Base-by-base conservation (phyloP, 2,113 vertebrate genomes). In the Cynopterus brachyotis region DNA sequence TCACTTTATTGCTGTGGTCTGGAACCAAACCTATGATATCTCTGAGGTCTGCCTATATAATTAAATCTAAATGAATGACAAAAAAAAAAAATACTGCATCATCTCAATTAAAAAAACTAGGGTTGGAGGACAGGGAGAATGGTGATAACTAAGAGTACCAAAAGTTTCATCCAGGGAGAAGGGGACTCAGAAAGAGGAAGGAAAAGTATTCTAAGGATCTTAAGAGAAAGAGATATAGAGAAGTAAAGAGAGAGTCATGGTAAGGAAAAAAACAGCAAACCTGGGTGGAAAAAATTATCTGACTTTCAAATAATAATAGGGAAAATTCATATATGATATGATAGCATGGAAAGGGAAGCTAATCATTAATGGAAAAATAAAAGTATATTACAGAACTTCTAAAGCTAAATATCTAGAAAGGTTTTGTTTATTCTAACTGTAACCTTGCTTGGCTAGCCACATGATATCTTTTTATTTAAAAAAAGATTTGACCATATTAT, bases 281-380 rank as follows among this genome's bases (percentile, higher is more conserved):
- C 1, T 28, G 9, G 53, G 20, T 79, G 19, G 24, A 95, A 92
- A 22, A 95, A 93, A 90, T 32, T 76, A 40, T 70, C 26, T 90
- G 11, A 93, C 35, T 88, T 94, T 80, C 64, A 75, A 82, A 64
- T 59, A 92, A 64, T 50, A 92, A 69, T 50, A 81, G 30, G 91
- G 35, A 88, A 93, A 87, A 87, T 16, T 53, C 6, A 45, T 8
- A 80, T 42, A 28, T 40, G 45, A 87, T 66, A 75, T 55, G 19
- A 95, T 9, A 80, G 26, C 2, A 42, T 37, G 11, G 9, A 81
- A 42, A 84, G 22, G 8, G 30, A 97, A 75, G n/a, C 57, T 70
- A 89, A 93, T 64, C 11, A 50, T 67, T 53, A 79, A 90, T 37
- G 22, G 24, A 80, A 35, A 94, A 89, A 12, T 73, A 85, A 70